Conservation (phyloP, 2,113 vertebrate genomes). For the Actinemys pallida region DNA sequence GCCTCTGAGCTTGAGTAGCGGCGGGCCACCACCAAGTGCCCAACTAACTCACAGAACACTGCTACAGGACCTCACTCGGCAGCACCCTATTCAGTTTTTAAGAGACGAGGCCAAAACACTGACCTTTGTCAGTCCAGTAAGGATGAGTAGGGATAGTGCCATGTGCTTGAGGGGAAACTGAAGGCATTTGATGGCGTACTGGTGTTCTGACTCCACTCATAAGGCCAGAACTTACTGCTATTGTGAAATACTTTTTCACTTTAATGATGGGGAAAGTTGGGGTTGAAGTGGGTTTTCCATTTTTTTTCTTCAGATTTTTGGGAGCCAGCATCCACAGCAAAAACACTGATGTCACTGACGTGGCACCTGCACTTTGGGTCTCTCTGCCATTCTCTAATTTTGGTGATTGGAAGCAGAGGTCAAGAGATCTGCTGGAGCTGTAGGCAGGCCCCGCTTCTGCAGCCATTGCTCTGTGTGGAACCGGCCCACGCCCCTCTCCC, state of each 20-base stretch:
- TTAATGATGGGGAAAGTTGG: neutral
- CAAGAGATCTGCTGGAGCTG: neutral
- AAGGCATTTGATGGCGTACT: neutral
- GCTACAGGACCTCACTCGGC: neutral
- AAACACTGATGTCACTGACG: neutral
- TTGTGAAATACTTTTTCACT: neutral
- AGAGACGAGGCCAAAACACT: neutral
- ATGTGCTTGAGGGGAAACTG: neutral
- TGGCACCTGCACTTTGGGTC: neutral
- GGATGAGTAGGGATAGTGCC: neutral
- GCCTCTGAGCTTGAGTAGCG: neutral
- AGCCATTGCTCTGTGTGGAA: neutral
- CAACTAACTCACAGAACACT: rapidly evolving
- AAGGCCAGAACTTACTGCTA: neutral
- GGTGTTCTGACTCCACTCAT: neutral
- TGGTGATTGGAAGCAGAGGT: neutral
- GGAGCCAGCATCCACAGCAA: neutral
- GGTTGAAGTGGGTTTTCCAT: neutral
- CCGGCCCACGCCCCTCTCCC: neutral
- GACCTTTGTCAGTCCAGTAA: neutral
- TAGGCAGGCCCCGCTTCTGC: neutral
- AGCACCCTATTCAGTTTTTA: neutral
- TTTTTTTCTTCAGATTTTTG: neutral
- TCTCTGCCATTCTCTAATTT: neutral
- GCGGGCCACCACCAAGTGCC: rapidly evolving